phyloP scores from a whole-genome alignment of 37 sponge, comb jelly and placozoan species.

The Beroe forskalii region DNA sequence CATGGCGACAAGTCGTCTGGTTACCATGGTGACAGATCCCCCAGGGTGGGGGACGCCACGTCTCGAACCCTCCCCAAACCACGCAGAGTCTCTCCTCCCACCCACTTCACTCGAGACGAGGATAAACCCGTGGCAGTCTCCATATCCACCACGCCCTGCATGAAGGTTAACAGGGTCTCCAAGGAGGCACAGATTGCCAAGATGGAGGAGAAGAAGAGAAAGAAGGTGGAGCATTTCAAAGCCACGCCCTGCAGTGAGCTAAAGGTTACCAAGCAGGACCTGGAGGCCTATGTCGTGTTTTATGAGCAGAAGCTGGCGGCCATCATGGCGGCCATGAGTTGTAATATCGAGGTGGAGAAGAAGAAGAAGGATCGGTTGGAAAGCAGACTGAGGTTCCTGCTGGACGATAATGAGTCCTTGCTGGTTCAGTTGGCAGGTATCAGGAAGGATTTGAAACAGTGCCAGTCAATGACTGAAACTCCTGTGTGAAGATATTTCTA shows the following conservation, averaged over 20 bases:
- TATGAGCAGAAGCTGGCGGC: neutral
- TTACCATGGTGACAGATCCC: too few species aligned
- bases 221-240: constrained; percentile 1
- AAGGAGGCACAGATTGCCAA: constrained; percentile 18
- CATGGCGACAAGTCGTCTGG: too few species aligned
- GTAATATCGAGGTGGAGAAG: constrained; percentile 8
- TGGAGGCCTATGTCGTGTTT: constrained; percentile 25
- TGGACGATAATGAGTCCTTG: constrained; percentile 4
- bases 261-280: neutral
- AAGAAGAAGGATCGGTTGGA: neutral
- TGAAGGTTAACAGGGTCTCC: constrained; percentile 1
- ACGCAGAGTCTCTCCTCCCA: neutral
- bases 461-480: constrained; percentile 1
- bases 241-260: neutral
- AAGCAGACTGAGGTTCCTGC: neutral
- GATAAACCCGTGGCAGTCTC: constrained; percentile 9
- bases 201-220: neutral
- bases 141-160: neutral
- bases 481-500: constrained; percentile 11
- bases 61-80: too few species aligned
- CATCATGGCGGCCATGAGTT: neutral
- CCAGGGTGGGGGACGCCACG: too few species aligned
- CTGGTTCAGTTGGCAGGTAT: neutral
- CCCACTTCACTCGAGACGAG: neutral
- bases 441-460: constrained; percentile 22